Base-by-base conservation (phyloP, 1,140 invertebrate species). In the Drosophila littoralis region DNA sequence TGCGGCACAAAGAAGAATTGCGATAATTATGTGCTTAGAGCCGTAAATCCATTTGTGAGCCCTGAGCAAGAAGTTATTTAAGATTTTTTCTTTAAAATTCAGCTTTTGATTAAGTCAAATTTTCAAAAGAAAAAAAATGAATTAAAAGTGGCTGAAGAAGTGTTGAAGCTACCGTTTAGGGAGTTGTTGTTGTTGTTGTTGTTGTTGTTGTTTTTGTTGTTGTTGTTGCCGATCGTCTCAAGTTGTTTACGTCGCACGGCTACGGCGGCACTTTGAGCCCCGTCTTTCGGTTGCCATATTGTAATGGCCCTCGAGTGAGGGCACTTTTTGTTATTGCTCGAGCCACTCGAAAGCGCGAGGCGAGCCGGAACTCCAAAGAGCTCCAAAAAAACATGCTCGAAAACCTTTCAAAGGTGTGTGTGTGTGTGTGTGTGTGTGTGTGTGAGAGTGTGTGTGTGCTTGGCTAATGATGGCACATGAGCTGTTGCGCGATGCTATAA, bases 341-440 rank as follows among this genome's bases (percentile, higher is more conserved):
- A 61, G 35, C 13, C 68, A 79, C 75, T 82, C 59, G 45, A 77
- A 65, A 59, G 63, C 79, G 65, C 54, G 46, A 72, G 63, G 70
- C 83, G 79, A 86, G 86, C 82, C 82, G 82, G 82, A 86, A 86
- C 82, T 86, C 76, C 51, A 69, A 67, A 76, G 64, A 66, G 36
- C 51, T 55, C 32, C 17, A 45, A 45, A 52, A 35, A 15, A 6
- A 10, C 7, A 40, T 12, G 5, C 8, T n/a, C 7, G 7, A 10
- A 38, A 43, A 32, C 22, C 7, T 32, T 13, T 35, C 38, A 9
- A 6, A 38, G 6, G 33, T 42, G 38, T 64, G 17, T 42, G n/a
- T 32, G n/a, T n/a, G n/a, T n/a, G n/a, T n/a, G n/a, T n/a, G n/a
- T n/a, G n/a, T 60, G 45, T 33, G 43, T 50, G 59, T 51, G 52